Evolutionary conservation across 2,888 invertebrate species (phyloP), one percentile per base, ranked within the genome.

Genomic region (Callyntrura guangdongensis): DNA sequence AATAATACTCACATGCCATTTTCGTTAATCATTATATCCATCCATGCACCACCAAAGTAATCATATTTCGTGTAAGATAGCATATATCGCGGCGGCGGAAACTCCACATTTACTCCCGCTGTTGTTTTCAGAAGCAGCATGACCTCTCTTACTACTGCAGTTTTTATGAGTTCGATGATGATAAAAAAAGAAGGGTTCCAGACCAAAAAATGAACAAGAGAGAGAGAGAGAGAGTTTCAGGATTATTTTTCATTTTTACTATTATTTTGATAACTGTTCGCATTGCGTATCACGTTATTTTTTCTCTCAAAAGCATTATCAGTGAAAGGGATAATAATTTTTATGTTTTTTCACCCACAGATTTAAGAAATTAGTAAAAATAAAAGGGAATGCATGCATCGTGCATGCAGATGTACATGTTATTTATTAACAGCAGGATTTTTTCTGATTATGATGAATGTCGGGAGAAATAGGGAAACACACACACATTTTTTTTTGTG

Each of bases 1-100:
- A 81, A 72, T 88, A 88, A 82, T 88, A 82, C 88, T 88, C 88
- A 83, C 83, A 88, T 88, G 81, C 88, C 81, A 88, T 88, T 88
- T 88, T 81, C 72, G 72, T 88, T 88, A 88, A 82, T 82, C 88
- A 88, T 36, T 36, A 36, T 81, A 81, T 87, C 67, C 86, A 88
- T 72, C 67, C 74, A 86, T 8, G 36, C 49, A 81, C 59, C 53
- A 14, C 14, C 53, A 53, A n/a, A 2, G 53, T 14, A 11, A 53
- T 53, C 12, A 11, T 14, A 53, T 53, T 11, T 14, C 59, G 5
- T 45, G 9, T 72, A 72, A 8, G 25, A 25, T 11, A 64, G 36
- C 72, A 56, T 36, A 53, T 25, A 64, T 17, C 4, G 79, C 9
- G 36, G 45, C 53, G 49, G 89, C 89, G 89, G 89, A 89, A 89